phyloP scores from a whole-genome alignment of 2,797 vertebrate genomes.

The Otus scops region DNA sequence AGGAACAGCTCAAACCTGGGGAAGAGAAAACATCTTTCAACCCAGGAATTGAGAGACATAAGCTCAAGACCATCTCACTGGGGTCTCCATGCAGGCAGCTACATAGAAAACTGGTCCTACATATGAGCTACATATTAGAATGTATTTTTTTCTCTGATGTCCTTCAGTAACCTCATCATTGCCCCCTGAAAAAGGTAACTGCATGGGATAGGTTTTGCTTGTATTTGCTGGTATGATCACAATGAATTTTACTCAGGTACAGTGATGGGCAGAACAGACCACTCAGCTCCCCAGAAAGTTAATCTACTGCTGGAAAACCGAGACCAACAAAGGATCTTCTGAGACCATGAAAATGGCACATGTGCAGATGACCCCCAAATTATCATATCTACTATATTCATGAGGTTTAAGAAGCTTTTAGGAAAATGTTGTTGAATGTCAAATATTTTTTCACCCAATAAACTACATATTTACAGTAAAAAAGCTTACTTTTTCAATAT shows the following conservation, averaged over 20 bases:
- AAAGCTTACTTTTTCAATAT: not conserved
- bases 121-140: not conserved
- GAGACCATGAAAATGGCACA: fast-evolving
- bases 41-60: fast-evolving
- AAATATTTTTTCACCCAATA: not conserved
- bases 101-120: not conserved
- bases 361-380: not conserved
- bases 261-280: not conserved
- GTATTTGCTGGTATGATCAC: not conserved
- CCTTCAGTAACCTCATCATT: not conserved
- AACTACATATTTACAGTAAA: not conserved
- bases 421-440: not conserved
- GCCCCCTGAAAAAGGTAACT: not conserved
- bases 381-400: fast-evolving
- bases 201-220: not conserved
- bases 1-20: not conserved
- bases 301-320: not conserved
- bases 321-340: not conserved
- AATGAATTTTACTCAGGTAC: not conserved
- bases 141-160: not conserved
- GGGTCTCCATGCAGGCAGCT: not conserved
- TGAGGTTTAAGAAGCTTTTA: not conserved
- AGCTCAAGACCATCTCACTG: not conserved
- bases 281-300: not conserved
- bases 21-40: not conserved